Evolutionary conservation across 1,140 invertebrate species (phyloP), one percentile per base, ranked within the genome.

Genomic region (Brachionus angularis): DNA sequence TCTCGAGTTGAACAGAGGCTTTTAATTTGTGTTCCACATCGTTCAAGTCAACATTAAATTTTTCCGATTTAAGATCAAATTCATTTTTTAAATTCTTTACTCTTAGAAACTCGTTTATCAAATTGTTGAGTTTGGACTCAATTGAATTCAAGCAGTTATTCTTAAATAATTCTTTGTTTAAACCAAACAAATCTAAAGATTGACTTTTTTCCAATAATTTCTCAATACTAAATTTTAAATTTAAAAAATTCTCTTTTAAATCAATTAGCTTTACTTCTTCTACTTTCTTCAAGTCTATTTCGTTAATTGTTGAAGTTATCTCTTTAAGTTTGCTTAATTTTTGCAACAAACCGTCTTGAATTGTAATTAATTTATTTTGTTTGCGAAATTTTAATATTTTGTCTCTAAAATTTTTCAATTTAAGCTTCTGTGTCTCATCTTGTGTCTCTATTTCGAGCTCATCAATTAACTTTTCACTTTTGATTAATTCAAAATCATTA

Each of bases 111-210:
- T 8, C 39, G 2, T 2, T 21, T 42, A 58, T 58, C 12, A 31
- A 25, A 0, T 36, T 16, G 12, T 58, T 58, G 1, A 58, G 34
- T 12, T 58, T 58, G 12, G 0, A 18, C 25, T 58, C 53, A 1
- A 58, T 58, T 23, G 3, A 39, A 12, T 58, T 36, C 14, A 58
- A 23, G n/a, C 53, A 58, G 27, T 58, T 58, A 12, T 3, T 2
- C 25, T 58, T 58, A 27, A 58, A 39, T 39, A 58, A 58, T 23
- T 58, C 33, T 39, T n/a, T n/a, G n/a, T n/a, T n/a, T n/a, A 58
- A 58, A 39, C 27, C 21, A 12, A 27, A 12, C 14, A 58, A 14
- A 23, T 29, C 3, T 18, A n/a, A 23, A 12, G n/a, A n/a, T n/a
- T n/a, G n/a, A n/a, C n/a, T n/a, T n/a, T 58, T 21, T 4, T 1